Base-by-base conservation (phyloP, 2,113 vertebrate genomes). In the Neodontobutis hainanensis region DNA sequence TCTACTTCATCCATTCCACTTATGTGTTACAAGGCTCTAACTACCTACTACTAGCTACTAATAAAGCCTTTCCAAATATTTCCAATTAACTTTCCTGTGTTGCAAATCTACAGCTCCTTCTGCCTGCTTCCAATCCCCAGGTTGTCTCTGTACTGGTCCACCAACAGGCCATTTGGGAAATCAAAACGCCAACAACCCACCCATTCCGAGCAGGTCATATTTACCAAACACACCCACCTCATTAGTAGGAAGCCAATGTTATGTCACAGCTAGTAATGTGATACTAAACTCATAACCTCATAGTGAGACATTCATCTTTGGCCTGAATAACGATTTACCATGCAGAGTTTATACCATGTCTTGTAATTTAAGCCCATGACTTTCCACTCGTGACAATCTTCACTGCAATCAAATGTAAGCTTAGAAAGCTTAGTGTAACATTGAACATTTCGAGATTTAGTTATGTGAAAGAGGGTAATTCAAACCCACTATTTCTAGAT, bases 221-320 rank as follows among this genome's bases (percentile, higher is more conserved):
- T 85, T 73, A 77, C 59, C 51, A 72, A 70, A 68, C 50, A 53
- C 6, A 46, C 60, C 68, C 69, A 63, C 11, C 80, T 78, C 59
- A 77, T 72, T 73, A 53, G 35, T 8, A 68, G 4, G 27, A 59
- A 74, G 68, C 49, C 66, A 69, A 64, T 57, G 63, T 77, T 65
- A 76, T 69, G 73, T 75, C 66, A 78, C 51, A 67, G 65, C 68
- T 19, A 64, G 72, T 73, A 75, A 77, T 66, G 77, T 57, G 65
- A 75, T 27, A 14, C 48, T 16, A 61, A 74, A 69, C 55, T 66
- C 65, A 68, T 70, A 82, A 75, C 65, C 69, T 68, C 73, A 76
- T 66, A 53, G 65, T 72, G 35, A 65, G 60, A 56, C 61, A 67
- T 77, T 70, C 50, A 84, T 82, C 71, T 78, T 75, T 78, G 65